A percentile compares a stretch with the other conserved stretches of the same genome.
These are phyloP conservation scores for Raphicerus campestris DNA, from an alignment of 2,113 vertebrate species.

Conservation along the genomic window DNA sequence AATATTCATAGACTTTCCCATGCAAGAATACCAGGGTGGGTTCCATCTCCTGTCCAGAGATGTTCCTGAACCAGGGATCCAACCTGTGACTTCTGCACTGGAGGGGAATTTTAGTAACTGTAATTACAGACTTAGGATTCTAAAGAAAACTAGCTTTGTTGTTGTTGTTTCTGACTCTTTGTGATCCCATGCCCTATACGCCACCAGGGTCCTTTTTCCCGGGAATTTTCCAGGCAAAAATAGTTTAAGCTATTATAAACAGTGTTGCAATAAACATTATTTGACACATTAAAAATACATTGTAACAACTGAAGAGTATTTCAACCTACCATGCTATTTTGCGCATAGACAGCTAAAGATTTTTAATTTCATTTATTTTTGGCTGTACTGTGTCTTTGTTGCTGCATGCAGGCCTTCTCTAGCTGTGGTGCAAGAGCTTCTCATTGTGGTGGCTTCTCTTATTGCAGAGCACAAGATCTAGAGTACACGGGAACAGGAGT, in stretches of 20 bases:
- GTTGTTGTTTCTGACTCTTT: background rate
- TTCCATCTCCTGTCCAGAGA: background rate
- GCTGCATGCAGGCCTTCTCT: background rate
- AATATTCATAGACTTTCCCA: background rate
- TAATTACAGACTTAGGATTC: background rate
- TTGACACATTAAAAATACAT: background rate
- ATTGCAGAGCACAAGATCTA: background rate
- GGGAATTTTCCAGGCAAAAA: background rate
- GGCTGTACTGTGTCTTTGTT: background rate
- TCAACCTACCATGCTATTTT: background rate
- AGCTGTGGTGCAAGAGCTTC: background rate
- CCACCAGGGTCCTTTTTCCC: accelerated
- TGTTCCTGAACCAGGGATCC: background rate
- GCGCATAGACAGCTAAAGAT: background rate
- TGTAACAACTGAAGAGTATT: background rate
- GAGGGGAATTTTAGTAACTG: background rate
- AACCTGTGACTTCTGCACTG: background rate
- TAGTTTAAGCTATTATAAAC: background rate
- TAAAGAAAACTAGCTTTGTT: background rate
- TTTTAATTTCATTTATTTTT: background rate
- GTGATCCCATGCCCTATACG: background rate
- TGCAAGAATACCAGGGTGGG: background rate
- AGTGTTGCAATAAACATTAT: background rate
- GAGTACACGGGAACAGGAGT: background rate
- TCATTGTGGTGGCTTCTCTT: background rate